phyloP scores from a whole-genome alignment of 1,140 invertebrate species.

The Hyles euphorbiae region DNA sequence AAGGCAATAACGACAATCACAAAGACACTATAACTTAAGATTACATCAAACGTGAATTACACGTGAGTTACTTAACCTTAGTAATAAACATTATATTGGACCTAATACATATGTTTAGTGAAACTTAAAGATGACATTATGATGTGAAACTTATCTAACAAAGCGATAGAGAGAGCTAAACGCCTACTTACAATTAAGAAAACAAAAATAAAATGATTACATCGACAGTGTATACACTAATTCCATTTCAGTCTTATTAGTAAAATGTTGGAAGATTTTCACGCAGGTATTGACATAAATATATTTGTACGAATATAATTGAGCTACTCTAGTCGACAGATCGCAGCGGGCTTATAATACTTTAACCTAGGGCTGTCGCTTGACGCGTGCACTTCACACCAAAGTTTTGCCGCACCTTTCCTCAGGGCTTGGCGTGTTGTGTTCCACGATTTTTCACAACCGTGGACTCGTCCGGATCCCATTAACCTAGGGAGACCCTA shows the following conservation, averaged over 20 bases:
- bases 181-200: too few species aligned
- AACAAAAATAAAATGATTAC: too few species aligned
- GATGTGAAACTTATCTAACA: too few species aligned
- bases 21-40: too few species aligned
- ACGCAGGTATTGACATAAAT: constrained; percentile 7
- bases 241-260: constrained; percentile 32
- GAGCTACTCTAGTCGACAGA: constrained; percentile 10
- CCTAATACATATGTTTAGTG: too few species aligned
- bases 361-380: constrained; percentile 5
- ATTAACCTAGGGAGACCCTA: constrained; percentile 20
- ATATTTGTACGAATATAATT: constrained; percentile 28
- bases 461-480: constrained; percentile 28
- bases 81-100: too few species aligned
- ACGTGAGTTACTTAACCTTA: too few species aligned
- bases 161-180: too few species aligned
- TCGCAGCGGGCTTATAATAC: neutral
- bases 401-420: constrained; percentile 25
- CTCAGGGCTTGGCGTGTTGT: constrained; percentile 21
- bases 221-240: neutral
- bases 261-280: constrained; percentile 19
- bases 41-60: too few species aligned
- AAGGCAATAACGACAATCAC: too few species aligned
- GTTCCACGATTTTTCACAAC: constrained; percentile 57
- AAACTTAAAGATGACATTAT: too few species aligned
- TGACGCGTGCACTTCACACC: constrained; percentile 14